Base-by-base conservation (phyloP, 2,888 invertebrate species). In the Phyllotreta striolata region DNA sequence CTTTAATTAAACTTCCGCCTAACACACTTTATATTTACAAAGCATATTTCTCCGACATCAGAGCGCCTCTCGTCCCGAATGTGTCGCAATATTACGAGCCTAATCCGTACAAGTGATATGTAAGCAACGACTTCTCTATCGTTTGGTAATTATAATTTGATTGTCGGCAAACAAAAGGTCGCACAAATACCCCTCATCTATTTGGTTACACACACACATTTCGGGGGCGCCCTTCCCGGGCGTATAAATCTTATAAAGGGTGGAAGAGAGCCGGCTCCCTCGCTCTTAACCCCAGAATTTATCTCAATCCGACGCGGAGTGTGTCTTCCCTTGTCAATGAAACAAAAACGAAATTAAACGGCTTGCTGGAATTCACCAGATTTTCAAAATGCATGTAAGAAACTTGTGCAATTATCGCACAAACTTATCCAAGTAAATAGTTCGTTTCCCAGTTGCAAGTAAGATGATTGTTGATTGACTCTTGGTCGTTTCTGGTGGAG, bases 111-210 rank as follows among this genome's bases (percentile, higher is more conserved):
- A 44, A 7, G 10, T 7, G 14, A 44, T n/a, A 44, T 44, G 44
- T 44, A 44, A 44, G 44, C 44, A 44, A n/a, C 44, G 6, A 13
- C 10, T 41, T 41, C 41, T 10, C n/a, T 41, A 41, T 41, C n/a
- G 10, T n/a, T 44, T 44, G 7, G 6, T 14, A n/a, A 44, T 44
- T 44, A 44, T 44, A 44, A 44, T 41, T 44, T 44, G 10, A 44
- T 44, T n/a, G 44, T 44, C 44, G 44, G 10, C 44, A 10, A 44
- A 44, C 44, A 44, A 10, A 44, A 44, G 44, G 44, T 44, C 14
- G 44, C 14, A n/a, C 44, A 44, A 44, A 44, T n/a, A 44, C 10
- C 44, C 44, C 12, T 44, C 44, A n/a, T 44, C 7, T 44, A 44
- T 44, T 44, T n/a, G 10, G 44, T 10, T 44, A 44, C 44, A 7